Percentiles rank a stretch among this genome's conserved stretches.
Evolutionary conservation across 2,888 invertebrate species (phyloP).

Genomic region (Bhutanitis thaidina): DNA sequence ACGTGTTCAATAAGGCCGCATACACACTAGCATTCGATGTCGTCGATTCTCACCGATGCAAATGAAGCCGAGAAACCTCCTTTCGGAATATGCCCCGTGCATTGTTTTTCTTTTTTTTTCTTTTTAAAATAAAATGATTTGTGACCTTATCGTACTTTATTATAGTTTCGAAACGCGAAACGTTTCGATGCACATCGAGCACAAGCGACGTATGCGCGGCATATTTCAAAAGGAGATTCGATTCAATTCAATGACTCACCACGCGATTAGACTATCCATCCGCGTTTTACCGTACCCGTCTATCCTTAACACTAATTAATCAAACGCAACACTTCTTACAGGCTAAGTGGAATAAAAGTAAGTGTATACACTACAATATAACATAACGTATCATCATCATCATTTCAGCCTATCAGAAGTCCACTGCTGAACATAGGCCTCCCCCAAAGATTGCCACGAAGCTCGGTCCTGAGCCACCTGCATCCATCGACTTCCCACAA

Average conservation of each 20-base stretch:
- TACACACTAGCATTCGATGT: slow-evolving; percentile 72
- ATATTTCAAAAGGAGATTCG: slow-evolving; percentile 61
- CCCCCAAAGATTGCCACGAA: too few relatives aligned
- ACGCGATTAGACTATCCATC: slow-evolving; percentile 35
- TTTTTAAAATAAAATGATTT: slow-evolving; percentile 35
- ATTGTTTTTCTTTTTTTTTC: slow-evolving; percentile 22
- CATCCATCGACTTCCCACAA: too few relatives aligned
- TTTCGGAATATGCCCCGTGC: slow-evolving; percentile 68
- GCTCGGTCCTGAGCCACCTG: too few relatives aligned
- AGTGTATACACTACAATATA: slow-evolving; percentile 42
- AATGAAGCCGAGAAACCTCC: slow-evolving; percentile 60
- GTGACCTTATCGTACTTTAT: slow-evolving; percentile 43
- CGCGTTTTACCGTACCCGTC: slow-evolving; percentile 55
- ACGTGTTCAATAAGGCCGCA: slow-evolving; percentile 57
- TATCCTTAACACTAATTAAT: slow-evolving; percentile 52
- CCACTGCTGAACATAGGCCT: too few relatives aligned
- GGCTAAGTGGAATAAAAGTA: slow-evolving; percentile 70
- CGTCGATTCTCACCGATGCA: slow-evolving; percentile 61
- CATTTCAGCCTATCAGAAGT: too few relatives aligned
- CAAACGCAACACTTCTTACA: slow-evolving; percentile 62
- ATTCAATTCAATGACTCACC: slow-evolving; percentile 33
- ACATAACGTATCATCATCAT: slow-evolving; percentile 42
- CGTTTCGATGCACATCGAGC: neutral
- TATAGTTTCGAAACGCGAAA: slow-evolving; percentile 20
- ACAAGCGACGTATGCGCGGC: slow-evolving; percentile 25